A percentile compares a stretch with the other conserved stretches of the same genome.
Conservation (phyloP, 2,797 vertebrate genomes). For the Percopsis omiscomaycus region DNA sequence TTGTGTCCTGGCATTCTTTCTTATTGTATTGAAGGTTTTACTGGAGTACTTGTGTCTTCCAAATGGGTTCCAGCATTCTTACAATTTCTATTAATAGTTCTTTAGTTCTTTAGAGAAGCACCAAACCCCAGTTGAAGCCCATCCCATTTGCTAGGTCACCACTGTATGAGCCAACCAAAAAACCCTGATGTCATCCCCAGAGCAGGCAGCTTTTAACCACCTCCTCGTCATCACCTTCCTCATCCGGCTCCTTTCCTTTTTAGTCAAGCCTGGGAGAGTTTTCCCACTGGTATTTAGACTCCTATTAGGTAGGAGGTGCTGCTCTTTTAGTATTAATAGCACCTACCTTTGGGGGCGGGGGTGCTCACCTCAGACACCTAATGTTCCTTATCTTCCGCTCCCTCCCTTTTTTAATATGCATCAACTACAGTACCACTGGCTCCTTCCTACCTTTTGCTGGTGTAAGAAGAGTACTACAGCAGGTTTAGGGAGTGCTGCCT, state of each 20-base stretch:
- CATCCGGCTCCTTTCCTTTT: background rate
- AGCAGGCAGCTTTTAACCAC: background rate
- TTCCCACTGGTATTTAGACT: slow-evolving; percentile 40
- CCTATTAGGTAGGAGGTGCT: slow-evolving; percentile 33
- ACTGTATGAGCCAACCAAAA: background rate
- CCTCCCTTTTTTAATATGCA: slow-evolving; percentile 30
- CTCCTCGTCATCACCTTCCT: slow-evolving; percentile 5
- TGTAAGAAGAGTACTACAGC: slow-evolving; percentile 7
- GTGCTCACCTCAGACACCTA: slow-evolving; percentile 51
- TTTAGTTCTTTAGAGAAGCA: too few species aligned
- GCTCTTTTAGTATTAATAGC: slow-evolving; percentile 48
- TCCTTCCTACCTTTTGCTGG: slow-evolving; percentile 22
- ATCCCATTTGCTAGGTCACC: background rate
- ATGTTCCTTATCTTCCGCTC: slow-evolving; percentile 30
- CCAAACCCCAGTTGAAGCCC: background rate
- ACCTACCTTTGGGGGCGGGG: slow-evolving; percentile 38
- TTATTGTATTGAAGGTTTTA: background rate
- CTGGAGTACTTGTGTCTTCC: background rate
- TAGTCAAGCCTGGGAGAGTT: background rate
- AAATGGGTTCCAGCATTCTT: background rate
- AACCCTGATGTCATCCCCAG: background rate
- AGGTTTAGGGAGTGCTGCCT: slow-evolving; percentile 17
- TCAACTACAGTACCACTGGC: slow-evolving; percentile 20
- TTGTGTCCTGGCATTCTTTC: background rate
- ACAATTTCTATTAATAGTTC: background rate